These are phyloP conservation scores for Eledone cirrhosa DNA, from an alignment of 2,888 invertebrate genomes.

Conservation along the genomic window DNA sequence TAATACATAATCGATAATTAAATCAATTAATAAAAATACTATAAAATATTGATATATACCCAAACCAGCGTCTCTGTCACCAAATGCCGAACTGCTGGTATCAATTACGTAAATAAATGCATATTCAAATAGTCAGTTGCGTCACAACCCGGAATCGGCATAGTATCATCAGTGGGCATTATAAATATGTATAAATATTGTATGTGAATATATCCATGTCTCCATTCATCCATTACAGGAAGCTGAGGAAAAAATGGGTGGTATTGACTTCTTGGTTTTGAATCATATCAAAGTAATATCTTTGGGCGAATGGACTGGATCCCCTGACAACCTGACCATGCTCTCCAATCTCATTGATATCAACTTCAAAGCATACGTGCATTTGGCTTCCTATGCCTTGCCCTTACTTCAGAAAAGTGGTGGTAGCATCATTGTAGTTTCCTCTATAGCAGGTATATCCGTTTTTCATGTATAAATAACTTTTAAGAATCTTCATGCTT, in stretches of 20 bases:
- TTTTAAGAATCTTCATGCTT: too few relatives aligned
- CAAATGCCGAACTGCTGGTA: too few relatives aligned
- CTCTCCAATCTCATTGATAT: conserved; percentile 52
- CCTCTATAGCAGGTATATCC: conserved; percentile 57
- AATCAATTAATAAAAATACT: too few relatives aligned
- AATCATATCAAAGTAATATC: conserved; percentile 58
- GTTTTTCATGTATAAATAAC: too few relatives aligned
- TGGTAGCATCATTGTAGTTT: conserved; percentile 60
- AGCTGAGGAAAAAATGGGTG: conserved; percentile 51
- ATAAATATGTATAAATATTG: too few relatives aligned
- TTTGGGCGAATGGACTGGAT: conserved; percentile 56
- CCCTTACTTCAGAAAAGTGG: conserved; percentile 49
- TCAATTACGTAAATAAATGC: too few relatives aligned
- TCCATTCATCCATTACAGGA: conserved; percentile 41
- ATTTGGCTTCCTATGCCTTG: conserved; percentile 59
- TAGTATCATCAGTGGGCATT: too few relatives aligned
- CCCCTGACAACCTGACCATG: conserved; percentile 47
- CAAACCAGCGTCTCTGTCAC: too few relatives aligned
- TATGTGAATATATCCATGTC: neutral
- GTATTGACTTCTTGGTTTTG: conserved; percentile 60
- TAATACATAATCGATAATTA: too few relatives aligned
- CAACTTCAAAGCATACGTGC: conserved; percentile 62
- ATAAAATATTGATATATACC: too few relatives aligned
- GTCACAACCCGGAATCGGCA: too few relatives aligned
- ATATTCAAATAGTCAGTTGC: too few relatives aligned